Conservation (phyloP, 2,888 invertebrate genomes). For the Tortrix viridana region DNA sequence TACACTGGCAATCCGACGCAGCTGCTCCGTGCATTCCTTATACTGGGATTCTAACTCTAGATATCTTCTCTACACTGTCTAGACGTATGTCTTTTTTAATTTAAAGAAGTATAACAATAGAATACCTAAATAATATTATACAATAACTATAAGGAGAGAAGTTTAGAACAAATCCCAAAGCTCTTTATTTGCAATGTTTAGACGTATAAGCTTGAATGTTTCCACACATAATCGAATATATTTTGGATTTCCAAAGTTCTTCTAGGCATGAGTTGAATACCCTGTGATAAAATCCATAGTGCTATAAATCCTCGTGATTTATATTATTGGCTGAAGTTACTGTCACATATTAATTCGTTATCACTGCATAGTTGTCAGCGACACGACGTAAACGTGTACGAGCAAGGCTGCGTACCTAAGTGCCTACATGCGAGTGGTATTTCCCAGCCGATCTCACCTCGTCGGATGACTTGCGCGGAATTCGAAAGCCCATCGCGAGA, state of each 20-base stretch:
- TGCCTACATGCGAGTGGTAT: conserved; percentile 74
- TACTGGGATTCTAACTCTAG: conserved; percentile 44
- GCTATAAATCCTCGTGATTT: conserved; percentile 35
- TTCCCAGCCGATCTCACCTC: conserved; percentile 83
- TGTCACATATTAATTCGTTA: conserved; percentile 53
- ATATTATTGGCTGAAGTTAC: conserved; percentile 44
- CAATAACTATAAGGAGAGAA: neutral
- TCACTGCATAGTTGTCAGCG: conserved; percentile 57
- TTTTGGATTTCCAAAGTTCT: conserved; percentile 21
- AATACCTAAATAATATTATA: neutral
- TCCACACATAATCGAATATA: conserved; percentile 15
- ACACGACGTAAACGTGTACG: conserved; percentile 65
- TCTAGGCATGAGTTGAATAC: conserved; percentile 31
- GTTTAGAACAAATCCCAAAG: neutral
- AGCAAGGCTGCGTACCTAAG: conserved; percentile 59
- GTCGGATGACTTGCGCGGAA: conserved; percentile 81
- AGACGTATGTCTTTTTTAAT: neutral
- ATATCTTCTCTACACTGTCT: conserved; percentile 1
- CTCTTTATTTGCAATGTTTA: conserved; percentile 6
- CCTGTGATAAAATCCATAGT: conserved; percentile 28
- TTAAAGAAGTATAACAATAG: neutral
- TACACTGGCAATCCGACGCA: conserved; percentile 63
- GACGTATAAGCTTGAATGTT: conserved; percentile 7
- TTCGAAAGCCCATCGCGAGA: conserved; percentile 83
- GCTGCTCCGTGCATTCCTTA: conserved; percentile 67